Conservation (phyloP, 2,113 vertebrate genomes). For the Fulica atra region DNA sequence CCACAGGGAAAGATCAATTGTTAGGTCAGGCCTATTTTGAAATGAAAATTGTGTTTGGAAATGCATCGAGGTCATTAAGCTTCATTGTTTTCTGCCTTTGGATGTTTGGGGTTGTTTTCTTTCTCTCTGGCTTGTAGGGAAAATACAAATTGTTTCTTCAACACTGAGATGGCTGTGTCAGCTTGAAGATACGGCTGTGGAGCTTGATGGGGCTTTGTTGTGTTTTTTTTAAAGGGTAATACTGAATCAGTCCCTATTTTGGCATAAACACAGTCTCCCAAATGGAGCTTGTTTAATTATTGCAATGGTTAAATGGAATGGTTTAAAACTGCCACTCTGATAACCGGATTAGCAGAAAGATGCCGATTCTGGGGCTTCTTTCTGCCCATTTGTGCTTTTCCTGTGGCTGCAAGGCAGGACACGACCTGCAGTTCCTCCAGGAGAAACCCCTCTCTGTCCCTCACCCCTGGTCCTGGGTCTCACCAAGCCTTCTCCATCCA, state of each 20-base stretch:
- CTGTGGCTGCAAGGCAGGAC: neutral
- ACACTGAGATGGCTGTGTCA: neutral
- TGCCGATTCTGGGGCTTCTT: neutral
- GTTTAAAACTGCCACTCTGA: neutral
- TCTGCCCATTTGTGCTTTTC: neutral
- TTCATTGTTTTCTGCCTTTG: neutral
- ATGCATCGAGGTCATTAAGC: neutral
- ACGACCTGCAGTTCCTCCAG: neutral
- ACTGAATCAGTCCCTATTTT: neutral
- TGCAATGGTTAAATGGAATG: neutral
- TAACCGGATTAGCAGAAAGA: neutral
- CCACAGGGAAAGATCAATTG: neutral
- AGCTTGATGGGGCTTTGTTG: neutral
- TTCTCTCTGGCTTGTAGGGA: neutral
- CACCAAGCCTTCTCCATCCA: neutral
- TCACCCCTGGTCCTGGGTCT: neutral
- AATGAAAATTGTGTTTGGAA: neutral
- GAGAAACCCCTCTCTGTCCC: accelerated
- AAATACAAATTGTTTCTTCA: neutral
- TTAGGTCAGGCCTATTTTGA: neutral
- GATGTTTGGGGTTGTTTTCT: neutral
- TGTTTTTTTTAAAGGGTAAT: neutral
- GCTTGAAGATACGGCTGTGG: neutral
- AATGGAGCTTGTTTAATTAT: neutral
- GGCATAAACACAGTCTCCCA: neutral